Percentiles rank a stretch among this genome's conserved stretches.
Conservation (phyloP, 92 coral and sea anemone species). For the Ricordea florida region DNA sequence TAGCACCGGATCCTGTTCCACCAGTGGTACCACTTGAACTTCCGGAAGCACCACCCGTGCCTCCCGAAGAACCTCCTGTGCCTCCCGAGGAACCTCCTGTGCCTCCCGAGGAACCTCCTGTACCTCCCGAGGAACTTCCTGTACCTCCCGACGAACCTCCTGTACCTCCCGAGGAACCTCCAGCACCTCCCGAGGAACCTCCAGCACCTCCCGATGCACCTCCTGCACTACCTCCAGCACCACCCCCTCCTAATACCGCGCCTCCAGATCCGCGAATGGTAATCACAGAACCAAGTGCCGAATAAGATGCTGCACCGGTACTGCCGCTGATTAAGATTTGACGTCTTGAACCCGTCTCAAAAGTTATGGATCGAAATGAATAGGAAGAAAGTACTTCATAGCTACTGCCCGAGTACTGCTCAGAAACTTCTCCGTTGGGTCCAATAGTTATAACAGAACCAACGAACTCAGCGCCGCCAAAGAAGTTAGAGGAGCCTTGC, state of each 20-base stretch:
- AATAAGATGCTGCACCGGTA: not conserved
- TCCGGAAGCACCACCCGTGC: not conserved
- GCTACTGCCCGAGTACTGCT: not conserved
- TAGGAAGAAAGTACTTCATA: no score
- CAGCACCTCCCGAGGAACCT: not conserved
- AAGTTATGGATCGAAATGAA: no score
- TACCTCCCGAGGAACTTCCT: slow-evolving; percentile 22
- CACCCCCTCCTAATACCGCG: not conserved
- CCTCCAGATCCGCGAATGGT: not conserved
- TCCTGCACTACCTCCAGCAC: not conserved
- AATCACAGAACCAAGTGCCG: not conserved
- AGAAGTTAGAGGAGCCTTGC: not conserved
- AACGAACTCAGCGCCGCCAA: not conserved
- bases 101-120: slow-evolving; percentile 10
- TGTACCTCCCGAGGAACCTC: not conserved
- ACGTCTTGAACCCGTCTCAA: no score
- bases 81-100: not conserved
- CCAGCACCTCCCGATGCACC: not conserved
- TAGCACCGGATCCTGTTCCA: not conserved
- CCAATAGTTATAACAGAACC: slow-evolving; percentile 5
- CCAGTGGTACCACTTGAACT: not conserved
- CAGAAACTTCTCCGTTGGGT: not conserved
- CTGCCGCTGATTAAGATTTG: no score
- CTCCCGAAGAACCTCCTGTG: not conserved
- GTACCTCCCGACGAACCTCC: not conserved